These are phyloP conservation scores for Sinelater perroti DNA, from an alignment of 2,888 invertebrate genomes.

Conservation along the genomic window DNA sequence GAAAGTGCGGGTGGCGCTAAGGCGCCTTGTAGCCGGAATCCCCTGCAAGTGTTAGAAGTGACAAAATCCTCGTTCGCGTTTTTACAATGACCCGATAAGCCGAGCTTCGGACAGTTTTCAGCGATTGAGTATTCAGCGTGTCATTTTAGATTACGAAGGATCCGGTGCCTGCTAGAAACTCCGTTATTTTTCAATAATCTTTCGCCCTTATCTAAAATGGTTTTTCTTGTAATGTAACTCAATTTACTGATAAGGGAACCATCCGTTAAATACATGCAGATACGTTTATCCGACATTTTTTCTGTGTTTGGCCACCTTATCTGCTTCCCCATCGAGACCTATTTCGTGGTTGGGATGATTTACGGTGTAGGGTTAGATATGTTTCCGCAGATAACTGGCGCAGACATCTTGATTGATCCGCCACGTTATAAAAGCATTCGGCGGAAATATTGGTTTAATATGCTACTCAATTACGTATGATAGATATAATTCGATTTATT, in stretches of 20 bases:
- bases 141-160: constrained; percentile 45
- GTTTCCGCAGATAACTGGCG: too few relatives aligned
- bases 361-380: too few relatives aligned
- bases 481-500: too few relatives aligned
- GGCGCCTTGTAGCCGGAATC: constrained; percentile 10
- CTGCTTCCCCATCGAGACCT: too few relatives aligned
- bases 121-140: constrained; percentile 42
- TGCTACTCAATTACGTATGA: too few relatives aligned
- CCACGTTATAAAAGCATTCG: too few relatives aligned
- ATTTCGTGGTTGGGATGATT: too few relatives aligned
- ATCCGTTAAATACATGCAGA: constrained; percentile 22
- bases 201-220: constrained; percentile 44
- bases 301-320: too few relatives aligned
- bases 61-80: constrained; percentile 29
- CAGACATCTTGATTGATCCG: too few relatives aligned
- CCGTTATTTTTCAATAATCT: constrained; percentile 48
- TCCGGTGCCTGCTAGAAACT: constrained; percentile 39
- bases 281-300: too few relatives aligned
- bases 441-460: too few relatives aligned
- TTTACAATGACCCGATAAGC: constrained; percentile 45
- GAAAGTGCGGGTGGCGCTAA: too few relatives aligned
- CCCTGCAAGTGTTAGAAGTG: constrained; percentile 18
- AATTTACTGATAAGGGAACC: constrained; percentile 38
- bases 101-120: constrained; percentile 42
- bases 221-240: constrained; percentile 44